A percentile compares a stretch with the other conserved stretches of the same genome.
Evolutionary conservation across 2,888 invertebrate genomes (phyloP).

Genomic region (Pristionchus arcanus): DNA sequence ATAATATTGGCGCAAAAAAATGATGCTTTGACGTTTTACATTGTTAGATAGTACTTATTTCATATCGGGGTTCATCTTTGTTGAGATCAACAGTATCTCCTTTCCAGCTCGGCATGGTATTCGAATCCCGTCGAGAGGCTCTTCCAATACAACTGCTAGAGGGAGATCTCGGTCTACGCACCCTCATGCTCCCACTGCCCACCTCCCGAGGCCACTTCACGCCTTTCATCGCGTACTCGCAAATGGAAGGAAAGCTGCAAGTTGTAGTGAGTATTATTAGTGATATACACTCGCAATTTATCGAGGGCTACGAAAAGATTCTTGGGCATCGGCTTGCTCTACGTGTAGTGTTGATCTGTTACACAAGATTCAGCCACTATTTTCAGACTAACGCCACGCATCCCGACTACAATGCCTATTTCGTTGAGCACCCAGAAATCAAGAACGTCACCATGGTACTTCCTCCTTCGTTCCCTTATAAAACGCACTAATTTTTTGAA

Average conservation of each 20-base stretch:
- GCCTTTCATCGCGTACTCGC: not conserved
- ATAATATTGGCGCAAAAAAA: too few relatives aligned
- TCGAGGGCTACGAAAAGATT: too few relatives aligned
- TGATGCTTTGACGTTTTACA: too few relatives aligned
- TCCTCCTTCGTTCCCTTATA: not conserved
- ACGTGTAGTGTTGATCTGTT: too few relatives aligned
- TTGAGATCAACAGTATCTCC: not conserved
- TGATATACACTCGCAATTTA: too few relatives aligned
- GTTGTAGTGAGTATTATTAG: not conserved
- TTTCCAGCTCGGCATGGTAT: not conserved
- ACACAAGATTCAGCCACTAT: too few relatives aligned
- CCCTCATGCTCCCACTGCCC: not conserved
- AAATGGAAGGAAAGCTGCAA: not conserved
- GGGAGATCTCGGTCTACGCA: not conserved
- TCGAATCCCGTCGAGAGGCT: not conserved
- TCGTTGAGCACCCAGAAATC: not conserved
- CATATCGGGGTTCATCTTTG: too few relatives aligned
- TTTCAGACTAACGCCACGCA: slow-evolving; percentile 31
- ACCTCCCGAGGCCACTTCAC: not conserved
- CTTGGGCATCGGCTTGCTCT: too few relatives aligned
- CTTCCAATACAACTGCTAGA: not conserved
- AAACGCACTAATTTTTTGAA: not conserved
- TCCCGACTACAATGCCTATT: not conserved
- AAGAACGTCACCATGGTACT: not conserved
- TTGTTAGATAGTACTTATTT: too few relatives aligned